A percentile compares a stretch with the other conserved stretches of the same genome.
These are phyloP conservation scores for Trematomus loennbergii DNA, from an alignment of 2,113 vertebrate genomes.

Conservation along the genomic window DNA sequence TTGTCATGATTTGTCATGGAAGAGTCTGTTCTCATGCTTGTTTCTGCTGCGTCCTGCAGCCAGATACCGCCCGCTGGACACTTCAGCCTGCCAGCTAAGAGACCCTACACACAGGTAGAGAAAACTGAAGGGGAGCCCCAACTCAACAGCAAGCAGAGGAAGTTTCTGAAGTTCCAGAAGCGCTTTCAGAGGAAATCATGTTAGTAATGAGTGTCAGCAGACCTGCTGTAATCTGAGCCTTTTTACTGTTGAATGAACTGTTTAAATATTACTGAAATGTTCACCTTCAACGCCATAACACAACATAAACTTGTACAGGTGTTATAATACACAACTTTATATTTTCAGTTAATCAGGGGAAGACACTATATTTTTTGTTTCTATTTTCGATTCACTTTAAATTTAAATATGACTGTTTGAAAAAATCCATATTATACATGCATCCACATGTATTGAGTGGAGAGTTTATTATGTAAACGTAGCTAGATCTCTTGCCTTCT, in stretches of 20 bases:
- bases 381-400: background rate
- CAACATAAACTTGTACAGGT: background rate
- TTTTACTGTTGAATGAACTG: conserved; percentile 4
- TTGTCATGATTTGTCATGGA: background rate
- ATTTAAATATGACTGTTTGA: background rate
- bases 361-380: background rate
- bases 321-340: too few species aligned
- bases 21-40: background rate
- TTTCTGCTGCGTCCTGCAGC: conserved; percentile 70
- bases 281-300: background rate
- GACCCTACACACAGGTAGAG: conserved; percentile 86
- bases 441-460: background rate
- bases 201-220: conserved; percentile 46
- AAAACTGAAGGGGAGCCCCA: conserved; percentile 83
- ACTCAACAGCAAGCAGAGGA: conserved; percentile 91
- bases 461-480: background rate
- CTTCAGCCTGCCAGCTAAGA: conserved; percentile 85
- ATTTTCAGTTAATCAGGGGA: too few species aligned
- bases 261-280: background rate
- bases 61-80: conserved; percentile 85
- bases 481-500: background rate
- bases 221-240: background rate
- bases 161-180: conserved; percentile 90
- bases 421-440: background rate
- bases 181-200: conserved; percentile 76